Conservation (phyloP, 2,888 invertebrate genomes). For the Drosophila fulvimacula region DNA sequence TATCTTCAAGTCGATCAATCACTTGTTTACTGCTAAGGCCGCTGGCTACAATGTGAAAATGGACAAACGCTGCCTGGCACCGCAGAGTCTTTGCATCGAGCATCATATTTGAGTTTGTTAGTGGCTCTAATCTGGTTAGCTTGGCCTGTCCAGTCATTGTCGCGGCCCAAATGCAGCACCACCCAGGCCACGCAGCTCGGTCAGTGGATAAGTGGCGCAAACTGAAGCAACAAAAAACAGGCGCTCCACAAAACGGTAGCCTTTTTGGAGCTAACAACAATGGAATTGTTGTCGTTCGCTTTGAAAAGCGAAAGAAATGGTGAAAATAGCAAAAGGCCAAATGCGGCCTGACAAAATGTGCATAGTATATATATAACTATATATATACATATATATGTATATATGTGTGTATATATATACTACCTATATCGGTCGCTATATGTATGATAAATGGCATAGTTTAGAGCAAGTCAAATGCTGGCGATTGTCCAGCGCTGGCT, state of each 20-base stretch:
- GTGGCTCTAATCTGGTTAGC: constrained; percentile 31
- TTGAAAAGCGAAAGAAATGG: constrained; percentile 78
- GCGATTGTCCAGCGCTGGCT: constrained; percentile 64
- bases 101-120: constrained; percentile 39
- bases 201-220: constrained; percentile 54
- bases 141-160: constrained; percentile 60
- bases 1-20: not conserved
- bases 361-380: constrained; percentile 20
- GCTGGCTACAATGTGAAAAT: constrained; percentile 18
- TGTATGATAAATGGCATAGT: constrained; percentile 82
- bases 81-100: constrained; percentile 10
- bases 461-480: constrained; percentile 72
- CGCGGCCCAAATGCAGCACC: constrained; percentile 55
- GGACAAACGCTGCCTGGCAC: not conserved
- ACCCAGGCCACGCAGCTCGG: constrained; percentile 48
- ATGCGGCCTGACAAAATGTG: constrained; percentile 66
- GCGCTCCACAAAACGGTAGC: constrained; percentile 63
- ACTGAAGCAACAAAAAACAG: constrained; percentile 6
- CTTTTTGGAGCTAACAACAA: constrained; percentile 54
- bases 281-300: constrained; percentile 49
- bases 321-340: constrained; percentile 70
- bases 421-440: constrained; percentile 45
- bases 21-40: too few species aligned
- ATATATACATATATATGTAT: too few species aligned
- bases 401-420: not conserved